These are phyloP conservation scores for Pecten maximus DNA, from an alignment of 2,888 invertebrate genomes.

Conservation along the genomic window DNA sequence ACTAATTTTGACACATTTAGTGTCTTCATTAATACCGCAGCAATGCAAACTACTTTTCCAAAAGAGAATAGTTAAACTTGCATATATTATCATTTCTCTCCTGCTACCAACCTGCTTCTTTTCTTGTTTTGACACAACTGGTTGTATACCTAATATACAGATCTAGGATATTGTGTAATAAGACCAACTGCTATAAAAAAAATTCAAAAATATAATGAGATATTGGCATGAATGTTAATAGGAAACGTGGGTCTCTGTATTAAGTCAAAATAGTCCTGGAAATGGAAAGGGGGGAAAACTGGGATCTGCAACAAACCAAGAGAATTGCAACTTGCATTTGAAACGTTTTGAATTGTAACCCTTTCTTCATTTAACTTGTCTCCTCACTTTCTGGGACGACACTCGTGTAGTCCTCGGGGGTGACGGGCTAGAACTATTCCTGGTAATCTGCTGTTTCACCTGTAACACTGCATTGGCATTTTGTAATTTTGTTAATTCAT, in stretches of 20 bases:
- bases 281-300: neutral
- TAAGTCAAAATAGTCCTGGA: neutral
- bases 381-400: neutral
- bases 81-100: neutral
- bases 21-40: slow-evolving; percentile 5
- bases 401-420: neutral
- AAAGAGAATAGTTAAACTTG: neutral
- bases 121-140: slow-evolving; percentile 44
- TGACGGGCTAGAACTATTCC: slow-evolving; percentile 3
- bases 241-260: neutral
- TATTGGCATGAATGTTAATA: neutral
- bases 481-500: neutral
- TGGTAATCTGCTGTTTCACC: slow-evolving; percentile 27
- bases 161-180: neutral
- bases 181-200: slow-evolving; percentile 20
- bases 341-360: slow-evolving; percentile 33
- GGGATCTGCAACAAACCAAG: slow-evolving; percentile 27
- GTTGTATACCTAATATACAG: neutral
- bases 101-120: slow-evolving; percentile 49
- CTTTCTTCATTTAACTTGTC: slow-evolving; percentile 35
- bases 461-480: slow-evolving; percentile 31
- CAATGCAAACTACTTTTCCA: neutral
- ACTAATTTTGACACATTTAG: slow-evolving; percentile 35
- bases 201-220: neutral
- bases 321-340: slow-evolving; percentile 27